Base-by-base conservation (phyloP, 1,140 invertebrate species). In the Camponotus floridanus region DNA sequence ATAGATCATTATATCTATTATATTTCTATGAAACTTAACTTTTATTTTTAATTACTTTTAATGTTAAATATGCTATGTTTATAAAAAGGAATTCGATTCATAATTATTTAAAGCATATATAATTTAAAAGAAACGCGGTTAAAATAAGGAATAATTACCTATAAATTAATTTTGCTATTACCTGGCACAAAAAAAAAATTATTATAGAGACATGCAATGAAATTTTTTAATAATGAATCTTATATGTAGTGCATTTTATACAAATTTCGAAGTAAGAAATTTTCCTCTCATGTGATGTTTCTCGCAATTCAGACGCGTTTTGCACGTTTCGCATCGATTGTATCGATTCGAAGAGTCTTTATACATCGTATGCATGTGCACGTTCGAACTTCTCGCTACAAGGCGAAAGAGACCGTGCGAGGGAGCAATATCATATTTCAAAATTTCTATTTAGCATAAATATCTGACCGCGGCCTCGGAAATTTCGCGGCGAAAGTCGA, bases 361-460 rank as follows among this genome's bases (percentile, higher is more conserved):
- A 74, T 48, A 26, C 36, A 86, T 79, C 61, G 33, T 51, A 61
- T 39, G 26, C 55, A 59, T 57, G 70, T 8, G n/a, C 65, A 65
- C 51, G 57, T 59, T 61, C 36, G 45, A 67, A 36, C 55, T 62
- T 78, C 57, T 51, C 73, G 31, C 39, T 57, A 48, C 51, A 62
- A 33, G n/a, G 51, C 59, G 26, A 26, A 36, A 48, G 9, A 68
- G 18, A 67, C 9, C 31, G 36, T 45, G 45, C 21, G 11, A 61
- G 67, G 45, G 26, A 55, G n/a, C 79, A 88, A 93, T 93, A 92
- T 92, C 92, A 89, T 93, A 93, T 93, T 93, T 93, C 91, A 91
- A 93, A 94, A 94, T 94, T 89, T 89, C 91, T 93, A 90, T 94
- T 93, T 94, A 93, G 91, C 92, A 94, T 94, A 93, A 94, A 93